phyloP scores from a whole-genome alignment of 1,140 invertebrate genomes.

The Cepaea nemoralis region DNA sequence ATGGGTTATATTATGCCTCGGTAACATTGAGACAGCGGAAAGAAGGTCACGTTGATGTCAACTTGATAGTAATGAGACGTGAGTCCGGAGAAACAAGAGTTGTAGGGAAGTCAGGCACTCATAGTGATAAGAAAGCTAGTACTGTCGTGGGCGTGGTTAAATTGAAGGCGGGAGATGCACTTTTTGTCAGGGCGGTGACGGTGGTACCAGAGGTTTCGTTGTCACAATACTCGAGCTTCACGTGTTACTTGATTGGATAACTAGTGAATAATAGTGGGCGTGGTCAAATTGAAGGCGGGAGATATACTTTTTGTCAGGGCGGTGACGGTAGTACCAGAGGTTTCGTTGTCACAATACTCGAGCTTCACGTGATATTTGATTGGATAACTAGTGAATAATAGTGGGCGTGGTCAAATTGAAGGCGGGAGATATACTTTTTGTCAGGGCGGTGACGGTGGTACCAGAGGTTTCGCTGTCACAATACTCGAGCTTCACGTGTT shows the following conservation, averaged over 20 bases:
- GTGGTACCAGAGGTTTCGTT: background rate
- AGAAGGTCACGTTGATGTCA: background rate
- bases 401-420: background rate
- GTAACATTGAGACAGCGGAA: background rate
- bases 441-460: background rate
- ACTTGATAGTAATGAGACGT: background rate
- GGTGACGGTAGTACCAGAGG: background rate
- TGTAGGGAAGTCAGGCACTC: background rate
- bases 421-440: background rate
- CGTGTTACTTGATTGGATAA: background rate
- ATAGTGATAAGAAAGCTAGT: background rate
- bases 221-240: conserved; percentile 1
- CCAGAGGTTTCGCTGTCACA: background rate
- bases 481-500: background rate
- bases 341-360: background rate
- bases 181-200: background rate
- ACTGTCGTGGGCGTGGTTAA: background rate
- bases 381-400: too few species aligned
- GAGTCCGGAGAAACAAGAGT: background rate
- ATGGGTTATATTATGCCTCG: background rate
- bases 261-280: too few species aligned
- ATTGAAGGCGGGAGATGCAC: background rate
- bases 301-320: background rate
- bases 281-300: background rate
- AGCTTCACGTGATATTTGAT: background rate